Evolutionary conservation across 2,113 vertebrate genomes (phyloP), one percentile per base, ranked within the genome.

Genomic region (Trochalopteron elliotii): DNA sequence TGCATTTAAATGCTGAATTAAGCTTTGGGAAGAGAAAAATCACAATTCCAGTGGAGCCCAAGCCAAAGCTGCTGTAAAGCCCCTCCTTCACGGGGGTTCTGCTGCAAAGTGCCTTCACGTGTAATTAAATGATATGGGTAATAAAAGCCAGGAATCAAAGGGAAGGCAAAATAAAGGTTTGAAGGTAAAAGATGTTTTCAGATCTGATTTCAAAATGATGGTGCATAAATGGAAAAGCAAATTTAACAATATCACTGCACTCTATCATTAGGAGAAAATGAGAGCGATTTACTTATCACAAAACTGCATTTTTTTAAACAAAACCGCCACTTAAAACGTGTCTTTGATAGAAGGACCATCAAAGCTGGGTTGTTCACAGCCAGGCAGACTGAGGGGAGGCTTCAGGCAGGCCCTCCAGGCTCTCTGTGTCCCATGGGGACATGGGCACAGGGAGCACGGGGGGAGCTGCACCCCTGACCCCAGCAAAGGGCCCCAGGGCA

Each of bases 191-290:
- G 78, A 86, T 71, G 56, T 55, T 96, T 94, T 95, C 87, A 90
- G 85, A 92, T 94, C 79, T 52, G 85, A 96, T 97, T 96, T 95
- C 87, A 95, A 95, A 95, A 88, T 39, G 52, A 88, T 56, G 79
- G 33, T 56, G 71, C 47, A 16, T 20, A 90, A 95, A 68, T 6
- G 56, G 75, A 71, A 89, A 83, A 60, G 88, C 60, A 68, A 40
- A 75, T 87, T 56, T 88, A 94, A 94, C 80, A 83, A 61, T 85
- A 83, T 90, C 42, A 40, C 83, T 40, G 57, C 45, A 80, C 37
- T 83, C 84, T 91, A 74, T 94, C 83, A 92, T 92, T 88, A 95
- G 87, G 63, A 86, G 90, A 83, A 83, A 91, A 92, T 63, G 55
- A 93, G 79, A 94, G 50, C 20, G 21, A 70, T 90, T 78, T 83